These are phyloP conservation scores for Lepidocolaptes lacrymiger DNA, from an alignment of 2,797 vertebrate genomes.

Conservation along the genomic window DNA sequence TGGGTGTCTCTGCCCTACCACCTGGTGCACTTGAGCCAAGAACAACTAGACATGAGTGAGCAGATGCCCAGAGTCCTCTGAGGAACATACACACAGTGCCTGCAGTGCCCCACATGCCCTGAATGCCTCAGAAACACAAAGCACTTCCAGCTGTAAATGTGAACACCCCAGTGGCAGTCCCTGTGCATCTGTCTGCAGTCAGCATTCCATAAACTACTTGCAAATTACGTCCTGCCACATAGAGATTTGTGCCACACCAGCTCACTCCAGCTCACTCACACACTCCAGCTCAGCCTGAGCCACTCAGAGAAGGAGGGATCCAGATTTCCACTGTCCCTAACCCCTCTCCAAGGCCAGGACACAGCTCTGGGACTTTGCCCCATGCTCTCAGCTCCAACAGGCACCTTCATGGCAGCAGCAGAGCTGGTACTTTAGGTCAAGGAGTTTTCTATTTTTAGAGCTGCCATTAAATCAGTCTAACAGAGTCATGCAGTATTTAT, in stretches of 20 bases:
- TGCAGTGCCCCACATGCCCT: background rate
- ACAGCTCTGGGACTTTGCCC: background rate
- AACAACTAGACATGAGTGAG: background rate
- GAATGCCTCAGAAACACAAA: background rate
- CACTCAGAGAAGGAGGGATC: background rate
- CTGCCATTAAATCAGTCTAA: conserved; percentile 30
- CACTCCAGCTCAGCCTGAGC: background rate
- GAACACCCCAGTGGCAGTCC: conserved; percentile 2
- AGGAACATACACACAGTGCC: background rate
- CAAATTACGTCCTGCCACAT: background rate
- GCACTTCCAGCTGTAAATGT: conserved; percentile 42
- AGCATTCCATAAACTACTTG: background rate
- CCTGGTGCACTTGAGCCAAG: background rate
- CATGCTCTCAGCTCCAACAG: background rate
- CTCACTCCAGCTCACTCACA: too few species aligned
- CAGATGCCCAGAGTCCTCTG: background rate
- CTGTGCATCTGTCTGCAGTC: background rate
- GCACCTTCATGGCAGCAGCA: background rate
- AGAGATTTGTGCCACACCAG: background rate
- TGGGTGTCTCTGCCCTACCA: background rate
- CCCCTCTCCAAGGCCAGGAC: background rate
- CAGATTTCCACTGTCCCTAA: background rate
- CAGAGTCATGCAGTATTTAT: conserved; percentile 24
- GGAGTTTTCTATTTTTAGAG: background rate
- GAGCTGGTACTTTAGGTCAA: background rate